Evolutionary conservation across 2,888 invertebrate species (phyloP).

Genomic region (Sylvicola fuscatus): DNA sequence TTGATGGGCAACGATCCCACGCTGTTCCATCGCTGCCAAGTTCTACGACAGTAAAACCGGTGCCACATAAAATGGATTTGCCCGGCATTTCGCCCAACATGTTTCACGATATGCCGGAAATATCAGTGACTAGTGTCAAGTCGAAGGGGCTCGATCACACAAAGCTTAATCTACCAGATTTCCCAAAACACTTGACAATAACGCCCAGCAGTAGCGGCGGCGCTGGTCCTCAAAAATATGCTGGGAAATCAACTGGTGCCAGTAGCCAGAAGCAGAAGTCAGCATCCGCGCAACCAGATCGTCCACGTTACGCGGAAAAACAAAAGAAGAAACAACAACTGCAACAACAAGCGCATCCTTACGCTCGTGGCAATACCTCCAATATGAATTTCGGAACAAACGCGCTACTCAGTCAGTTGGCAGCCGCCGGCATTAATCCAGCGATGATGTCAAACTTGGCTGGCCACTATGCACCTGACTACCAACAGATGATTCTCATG

Average conservation of each 20-base stretch:
- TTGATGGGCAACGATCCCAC: background rate
- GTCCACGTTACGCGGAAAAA: conserved; percentile 2
- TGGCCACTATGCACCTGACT: conserved; percentile 9
- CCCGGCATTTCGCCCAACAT: background rate
- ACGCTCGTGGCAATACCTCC: conserved; percentile 3
- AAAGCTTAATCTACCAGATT: background rate
- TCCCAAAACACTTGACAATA: conserved; percentile 14
- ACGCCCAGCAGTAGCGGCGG: conserved; percentile 9
- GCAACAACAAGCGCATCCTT: conserved; percentile 1
- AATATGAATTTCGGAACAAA: conserved; percentile 5
- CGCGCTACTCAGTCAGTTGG: background rate
- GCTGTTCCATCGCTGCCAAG: conserved; percentile 1
- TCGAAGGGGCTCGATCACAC: background rate
- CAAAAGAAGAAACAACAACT: background rate
- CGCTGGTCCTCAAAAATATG: background rate
- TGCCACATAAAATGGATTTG: conserved; percentile 8
- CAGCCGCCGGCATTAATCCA: too few species aligned
- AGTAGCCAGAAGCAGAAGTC: conserved; percentile 5
- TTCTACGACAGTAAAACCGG: conserved; percentile 7
- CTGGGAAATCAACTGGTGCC: conserved; percentile 4
- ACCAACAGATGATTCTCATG: conserved; percentile 10
- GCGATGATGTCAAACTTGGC: conserved; percentile 5
- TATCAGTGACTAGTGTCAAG: conserved; percentile 2
- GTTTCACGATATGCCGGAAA: conserved; percentile 1
- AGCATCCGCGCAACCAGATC: conserved; percentile 3